Conservation (phyloP, 2,888 invertebrate genomes). For the Stegophylla sp. region DNA sequence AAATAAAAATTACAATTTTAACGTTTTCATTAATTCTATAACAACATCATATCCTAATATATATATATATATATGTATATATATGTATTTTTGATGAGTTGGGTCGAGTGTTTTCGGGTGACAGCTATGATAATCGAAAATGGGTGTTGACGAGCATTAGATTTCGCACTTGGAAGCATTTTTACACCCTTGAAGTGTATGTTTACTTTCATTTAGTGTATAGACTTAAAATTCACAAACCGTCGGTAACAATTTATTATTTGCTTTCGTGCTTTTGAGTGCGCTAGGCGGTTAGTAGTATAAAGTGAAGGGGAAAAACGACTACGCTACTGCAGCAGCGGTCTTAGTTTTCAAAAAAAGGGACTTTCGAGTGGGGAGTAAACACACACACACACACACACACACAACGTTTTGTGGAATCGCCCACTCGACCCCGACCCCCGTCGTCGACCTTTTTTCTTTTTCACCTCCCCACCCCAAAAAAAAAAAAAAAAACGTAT, state of each 20-base stretch:
- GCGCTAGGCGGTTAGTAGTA: no score
- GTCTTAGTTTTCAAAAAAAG: conserved; percentile 43
- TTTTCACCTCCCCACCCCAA: no score
- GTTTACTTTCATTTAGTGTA: conserved; percentile 32
- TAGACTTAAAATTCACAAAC: conserved; percentile 24
- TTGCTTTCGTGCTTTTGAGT: conserved; percentile 23
- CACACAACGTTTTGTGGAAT: conserved; percentile 40
- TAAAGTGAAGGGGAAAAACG: not conserved
- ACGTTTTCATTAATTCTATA: no score
- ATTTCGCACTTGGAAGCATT: conserved; percentile 20
- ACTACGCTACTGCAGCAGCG: not conserved
- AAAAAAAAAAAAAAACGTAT: no score
- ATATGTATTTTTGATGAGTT: no score
- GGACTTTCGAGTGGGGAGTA: conserved; percentile 28
- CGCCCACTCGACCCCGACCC: conserved; percentile 29
- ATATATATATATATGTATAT: no score
- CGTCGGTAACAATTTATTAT: conserved; percentile 46
- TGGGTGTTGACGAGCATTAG: not conserved
- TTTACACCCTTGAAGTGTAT: conserved; percentile 5
- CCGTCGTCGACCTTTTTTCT: conserved; percentile 28
- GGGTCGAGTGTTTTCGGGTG: not conserved
- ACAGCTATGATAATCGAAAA: not conserved
- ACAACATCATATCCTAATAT: no score
- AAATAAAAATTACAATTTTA: no score
- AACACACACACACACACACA: no score